Conservation (phyloP, 2,113 vertebrate species). For the Catharus fuscescens region DNA sequence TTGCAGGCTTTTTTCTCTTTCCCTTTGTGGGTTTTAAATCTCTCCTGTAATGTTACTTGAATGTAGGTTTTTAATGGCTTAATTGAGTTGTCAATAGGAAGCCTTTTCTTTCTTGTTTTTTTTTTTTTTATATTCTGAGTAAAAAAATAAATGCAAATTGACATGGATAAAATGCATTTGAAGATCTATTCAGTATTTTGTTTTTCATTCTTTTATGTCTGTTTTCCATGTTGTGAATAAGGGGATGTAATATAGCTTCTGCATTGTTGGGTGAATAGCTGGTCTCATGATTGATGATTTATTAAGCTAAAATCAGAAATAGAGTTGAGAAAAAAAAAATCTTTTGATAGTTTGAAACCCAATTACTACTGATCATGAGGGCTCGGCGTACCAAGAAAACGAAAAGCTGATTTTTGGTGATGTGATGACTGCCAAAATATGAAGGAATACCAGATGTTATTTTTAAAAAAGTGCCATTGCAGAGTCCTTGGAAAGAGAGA, state of each 20-base stretch:
- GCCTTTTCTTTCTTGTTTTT: not conserved
- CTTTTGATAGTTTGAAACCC: constrained; percentile 53
- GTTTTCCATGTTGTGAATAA: constrained; percentile 28
- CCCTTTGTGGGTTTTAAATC: constrained; percentile 63
- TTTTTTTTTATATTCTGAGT: not conserved
- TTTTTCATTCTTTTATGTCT: constrained; percentile 54
- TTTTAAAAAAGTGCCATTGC: constrained; percentile 33
- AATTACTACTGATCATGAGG: constrained; percentile 20
- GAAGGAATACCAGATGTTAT: constrained; percentile 73
- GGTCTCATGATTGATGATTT: not conserved
- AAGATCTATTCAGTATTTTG: constrained; percentile 54
- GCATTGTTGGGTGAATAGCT: not conserved
- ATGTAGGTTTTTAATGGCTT: constrained; percentile 66
- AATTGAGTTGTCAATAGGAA: constrained; percentile 64
- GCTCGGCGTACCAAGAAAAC: constrained; percentile 20
- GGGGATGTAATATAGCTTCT: constrained; percentile 28
- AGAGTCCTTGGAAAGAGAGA: constrained; percentile 41
- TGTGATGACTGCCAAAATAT: constrained; percentile 49
- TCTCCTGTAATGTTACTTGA: constrained; percentile 64
- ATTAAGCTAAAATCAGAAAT: constrained; percentile 37
- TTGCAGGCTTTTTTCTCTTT: constrained; percentile 56
- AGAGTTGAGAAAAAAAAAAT: not conserved
- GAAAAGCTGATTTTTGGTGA: constrained; percentile 58
- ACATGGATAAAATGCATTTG: constrained; percentile 54
- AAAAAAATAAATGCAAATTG: constrained; percentile 32